Evolutionary conservation across 2,113 vertebrate species (phyloP).

Genomic region (Dicaeum eximium): DNA sequence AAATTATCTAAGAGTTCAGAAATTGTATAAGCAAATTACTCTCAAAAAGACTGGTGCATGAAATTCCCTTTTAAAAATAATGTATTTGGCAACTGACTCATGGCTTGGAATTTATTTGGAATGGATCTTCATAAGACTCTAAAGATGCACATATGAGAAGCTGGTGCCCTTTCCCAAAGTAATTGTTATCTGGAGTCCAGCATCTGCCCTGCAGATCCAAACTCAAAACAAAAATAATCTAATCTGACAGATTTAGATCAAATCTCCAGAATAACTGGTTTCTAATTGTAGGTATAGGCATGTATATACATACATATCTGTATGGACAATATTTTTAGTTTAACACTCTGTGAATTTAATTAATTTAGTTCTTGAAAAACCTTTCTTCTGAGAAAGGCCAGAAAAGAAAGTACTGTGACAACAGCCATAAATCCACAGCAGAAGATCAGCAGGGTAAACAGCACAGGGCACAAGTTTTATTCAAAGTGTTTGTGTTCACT

Average conservation of each 20-base stretch:
- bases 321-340: neutral
- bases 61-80: neutral
- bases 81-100: neutral
- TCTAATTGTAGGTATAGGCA: neutral
- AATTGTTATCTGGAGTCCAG: neutral
- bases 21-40: neutral
- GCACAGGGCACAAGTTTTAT: neutral
- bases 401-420: constrained; percentile 18
- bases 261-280: neutral
- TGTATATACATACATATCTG: neutral
- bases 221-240: neutral
- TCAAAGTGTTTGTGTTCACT: neutral
- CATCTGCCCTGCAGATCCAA: neutral
- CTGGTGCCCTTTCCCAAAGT: neutral
- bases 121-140: neutral
- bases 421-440: constrained; percentile 27
- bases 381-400: neutral
- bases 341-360: neutral
- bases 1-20: neutral
- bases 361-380: constrained; percentile 16
- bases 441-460: neutral
- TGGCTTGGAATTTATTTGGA: neutral
- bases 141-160: neutral
- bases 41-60: neutral
- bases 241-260: neutral